phyloP scores from a whole-genome alignment of 2,888 invertebrate species.

The Scaptomyza reducta region DNA sequence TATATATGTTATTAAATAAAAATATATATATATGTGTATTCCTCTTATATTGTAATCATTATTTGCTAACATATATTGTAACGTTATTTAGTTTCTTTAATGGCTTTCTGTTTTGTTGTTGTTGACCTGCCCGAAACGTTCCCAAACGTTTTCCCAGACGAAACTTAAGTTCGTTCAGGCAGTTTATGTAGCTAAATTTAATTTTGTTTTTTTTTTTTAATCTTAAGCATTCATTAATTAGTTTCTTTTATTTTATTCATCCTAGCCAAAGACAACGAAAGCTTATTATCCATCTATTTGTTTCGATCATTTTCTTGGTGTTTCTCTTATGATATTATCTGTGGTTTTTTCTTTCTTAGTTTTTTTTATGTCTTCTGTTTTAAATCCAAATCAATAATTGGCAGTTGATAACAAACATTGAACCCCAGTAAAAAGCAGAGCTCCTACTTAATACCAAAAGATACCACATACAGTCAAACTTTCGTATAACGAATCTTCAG shows the following conservation, averaged over 20 bases:
- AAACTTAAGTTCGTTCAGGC: background rate
- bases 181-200: no score
- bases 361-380: constrained; percentile 1
- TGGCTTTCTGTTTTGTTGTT: constrained; percentile 15
- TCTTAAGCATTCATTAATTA: background rate
- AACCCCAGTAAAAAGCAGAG: constrained; percentile 18
- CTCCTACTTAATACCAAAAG: no score
- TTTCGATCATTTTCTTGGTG: constrained; percentile 3
- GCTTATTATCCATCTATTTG: constrained; percentile 6
- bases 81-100: constrained; percentile 1
- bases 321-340: constrained; percentile 1
- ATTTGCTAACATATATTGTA: constrained; percentile 17
- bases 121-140: background rate
- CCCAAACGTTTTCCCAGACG: background rate
- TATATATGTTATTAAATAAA: background rate
- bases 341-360: constrained; percentile 10
- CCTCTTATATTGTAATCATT: constrained; percentile 1
- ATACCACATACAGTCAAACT: background rate
- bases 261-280: background rate
- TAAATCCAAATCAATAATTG: constrained; percentile 20
- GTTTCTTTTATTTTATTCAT: background rate
- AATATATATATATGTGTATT: background rate
- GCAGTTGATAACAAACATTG: constrained; percentile 21
- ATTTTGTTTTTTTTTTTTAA: no score
- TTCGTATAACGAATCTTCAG: background rate